phyloP scores from a whole-genome alignment of 2,113 vertebrate species.

The Paralichthys olivaceus region DNA sequence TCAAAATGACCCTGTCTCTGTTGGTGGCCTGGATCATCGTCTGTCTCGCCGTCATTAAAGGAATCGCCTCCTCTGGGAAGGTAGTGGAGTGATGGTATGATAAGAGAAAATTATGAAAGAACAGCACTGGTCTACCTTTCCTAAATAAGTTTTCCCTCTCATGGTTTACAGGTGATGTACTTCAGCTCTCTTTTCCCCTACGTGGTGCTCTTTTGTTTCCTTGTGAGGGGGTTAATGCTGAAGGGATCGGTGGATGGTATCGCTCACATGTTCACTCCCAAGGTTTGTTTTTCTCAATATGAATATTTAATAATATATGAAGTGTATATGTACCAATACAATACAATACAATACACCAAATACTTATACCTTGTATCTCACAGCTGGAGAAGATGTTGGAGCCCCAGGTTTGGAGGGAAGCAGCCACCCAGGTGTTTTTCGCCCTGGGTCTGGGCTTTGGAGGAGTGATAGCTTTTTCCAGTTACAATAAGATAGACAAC shows the following conservation, averaged over 20 bases:
- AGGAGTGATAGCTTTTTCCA: constrained; percentile 98
- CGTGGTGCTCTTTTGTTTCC: constrained; percentile 95
- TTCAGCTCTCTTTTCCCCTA: constrained; percentile 99
- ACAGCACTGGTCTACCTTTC: not conserved
- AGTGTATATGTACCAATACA: not conserved
- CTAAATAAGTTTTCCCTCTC: not conserved
- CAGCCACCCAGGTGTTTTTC: constrained; percentile 97
- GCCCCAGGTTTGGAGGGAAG: constrained; percentile 96
- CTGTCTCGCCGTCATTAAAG: constrained; percentile 94
- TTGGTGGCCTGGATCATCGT: constrained; percentile 95
- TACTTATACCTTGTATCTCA: not conserved
- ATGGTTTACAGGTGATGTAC: constrained; percentile 92
- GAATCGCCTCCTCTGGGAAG: constrained; percentile 98
- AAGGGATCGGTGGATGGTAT: constrained; percentile 96
- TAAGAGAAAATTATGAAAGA: not conserved
- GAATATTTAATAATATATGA: not conserved
- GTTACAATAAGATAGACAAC: constrained; percentile 99
- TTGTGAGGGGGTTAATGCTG: constrained; percentile 93
- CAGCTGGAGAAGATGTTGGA: constrained; percentile 99
- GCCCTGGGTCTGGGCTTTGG: constrained; percentile 96
- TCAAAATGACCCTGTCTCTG: constrained; percentile 95
- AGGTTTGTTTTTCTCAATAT: constrained; percentile 78
- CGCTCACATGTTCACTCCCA: constrained; percentile 98
- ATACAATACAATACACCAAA: not conserved
- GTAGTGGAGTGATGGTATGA: constrained; percentile 66